Conservation (phyloP, 2,113 vertebrate genomes). For the Anguilla japonica region DNA sequence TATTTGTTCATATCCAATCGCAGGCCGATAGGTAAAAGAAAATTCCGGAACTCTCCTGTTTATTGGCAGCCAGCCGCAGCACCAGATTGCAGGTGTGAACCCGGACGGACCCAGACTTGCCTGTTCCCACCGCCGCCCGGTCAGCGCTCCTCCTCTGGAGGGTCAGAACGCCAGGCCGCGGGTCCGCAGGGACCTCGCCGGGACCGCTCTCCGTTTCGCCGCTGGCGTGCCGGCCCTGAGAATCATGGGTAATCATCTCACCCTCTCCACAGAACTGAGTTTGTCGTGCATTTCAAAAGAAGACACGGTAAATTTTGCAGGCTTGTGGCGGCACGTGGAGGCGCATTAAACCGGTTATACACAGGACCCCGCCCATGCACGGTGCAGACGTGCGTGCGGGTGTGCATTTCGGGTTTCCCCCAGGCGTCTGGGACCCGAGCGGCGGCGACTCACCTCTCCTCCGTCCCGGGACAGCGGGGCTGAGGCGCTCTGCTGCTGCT, state of each 20-base stretch:
- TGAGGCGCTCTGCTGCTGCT: slow-evolving; percentile 42
- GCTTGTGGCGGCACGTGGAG: not conserved
- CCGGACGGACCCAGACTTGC: slow-evolving; percentile 10
- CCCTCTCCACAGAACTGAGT: too few relatives aligned
- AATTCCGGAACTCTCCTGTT: too few relatives aligned
- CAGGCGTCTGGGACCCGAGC: not conserved
- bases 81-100: too few relatives aligned
- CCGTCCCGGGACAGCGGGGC: not conserved
- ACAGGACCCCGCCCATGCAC: too few relatives aligned
- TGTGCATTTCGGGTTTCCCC: too few relatives aligned
- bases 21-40: not conserved
- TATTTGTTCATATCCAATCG: not conserved
- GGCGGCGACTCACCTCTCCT: slow-evolving; percentile 44
- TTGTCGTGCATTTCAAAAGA: too few relatives aligned
- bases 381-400: too few relatives aligned
- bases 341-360: not conserved
- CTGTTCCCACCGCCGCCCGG: slow-evolving; percentile 28
- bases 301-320: too few relatives aligned
- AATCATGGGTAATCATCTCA: not conserved
- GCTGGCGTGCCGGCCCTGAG: not conserved
- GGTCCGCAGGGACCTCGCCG: not conserved
- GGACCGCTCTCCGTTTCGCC: not conserved
- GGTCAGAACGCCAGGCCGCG: not conserved
- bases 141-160: slow-evolving; percentile 31
- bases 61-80: too few relatives aligned